Evolutionary conservation across 2,113 vertebrate genomes (phyloP).

Genomic region (Martes martes): DNA sequence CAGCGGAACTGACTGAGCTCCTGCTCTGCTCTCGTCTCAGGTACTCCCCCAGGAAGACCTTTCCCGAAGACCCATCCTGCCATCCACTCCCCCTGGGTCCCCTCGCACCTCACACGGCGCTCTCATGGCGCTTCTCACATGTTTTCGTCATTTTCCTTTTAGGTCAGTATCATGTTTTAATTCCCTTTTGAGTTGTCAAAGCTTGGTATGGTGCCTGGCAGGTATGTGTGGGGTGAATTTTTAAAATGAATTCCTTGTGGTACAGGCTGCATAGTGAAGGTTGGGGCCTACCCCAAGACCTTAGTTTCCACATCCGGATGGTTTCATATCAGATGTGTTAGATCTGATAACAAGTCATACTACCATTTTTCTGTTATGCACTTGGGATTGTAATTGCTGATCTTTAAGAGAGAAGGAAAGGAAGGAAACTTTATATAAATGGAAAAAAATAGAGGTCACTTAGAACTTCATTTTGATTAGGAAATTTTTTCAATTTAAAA

Average conservation of each 20-base stretch:
- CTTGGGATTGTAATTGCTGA: background rate
- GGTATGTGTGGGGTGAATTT: background rate
- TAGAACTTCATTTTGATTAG: background rate
- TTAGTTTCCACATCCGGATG: background rate
- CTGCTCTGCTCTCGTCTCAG: background rate
- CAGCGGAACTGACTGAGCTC: fast-evolving
- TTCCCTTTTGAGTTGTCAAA: background rate
- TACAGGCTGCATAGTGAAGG: fast-evolving
- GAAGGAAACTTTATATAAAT: background rate
- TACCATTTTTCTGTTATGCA: background rate
- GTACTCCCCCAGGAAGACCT: background rate
- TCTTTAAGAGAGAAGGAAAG: background rate
- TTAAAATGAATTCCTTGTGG: background rate
- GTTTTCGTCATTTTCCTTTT: background rate
- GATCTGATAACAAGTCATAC: background rate
- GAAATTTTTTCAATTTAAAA: background rate
- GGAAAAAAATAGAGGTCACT: background rate
- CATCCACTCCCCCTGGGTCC: no score
- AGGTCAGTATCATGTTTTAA: background rate
- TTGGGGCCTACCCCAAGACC: background rate
- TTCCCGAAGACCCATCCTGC: background rate
- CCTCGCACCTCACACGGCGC: background rate
- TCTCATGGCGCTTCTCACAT: fast-evolving
- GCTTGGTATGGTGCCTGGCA: background rate
- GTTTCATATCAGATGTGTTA: background rate